Percentiles rank a stretch among this genome's conserved stretches.
Conservation (phyloP, 1,140 invertebrate genomes). For the Caenorhabditis elegans region WBcel235 BX284604.4:749501-750000, state of each 20-base stretch:
- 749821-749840: constrained; percentile 65
- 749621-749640: no score
- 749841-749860: constrained; percentile 65
- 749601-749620: constrained; percentile 54
- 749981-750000: no score
- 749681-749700: neutral
- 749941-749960: constrained; percentile 39
- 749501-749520: constrained; percentile 42
- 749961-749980: constrained; percentile 21
- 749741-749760: no score
- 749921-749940: constrained; percentile 65
- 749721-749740: neutral
- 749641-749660: neutral
- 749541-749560: constrained; percentile 60
- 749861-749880: constrained; percentile 64
- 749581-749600: constrained; percentile 65
- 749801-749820: constrained; percentile 66
- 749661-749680: neutral
- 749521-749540: constrained; percentile 64
- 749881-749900: constrained; percentile 65
- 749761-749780: no score
- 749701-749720: neutral
- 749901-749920: constrained; percentile 65
- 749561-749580: constrained; percentile 62
- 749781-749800: constrained; percentile 65